Evolutionary conservation across 2,888 invertebrate species (phyloP).

Genomic region (Allacma fusca): DNA sequence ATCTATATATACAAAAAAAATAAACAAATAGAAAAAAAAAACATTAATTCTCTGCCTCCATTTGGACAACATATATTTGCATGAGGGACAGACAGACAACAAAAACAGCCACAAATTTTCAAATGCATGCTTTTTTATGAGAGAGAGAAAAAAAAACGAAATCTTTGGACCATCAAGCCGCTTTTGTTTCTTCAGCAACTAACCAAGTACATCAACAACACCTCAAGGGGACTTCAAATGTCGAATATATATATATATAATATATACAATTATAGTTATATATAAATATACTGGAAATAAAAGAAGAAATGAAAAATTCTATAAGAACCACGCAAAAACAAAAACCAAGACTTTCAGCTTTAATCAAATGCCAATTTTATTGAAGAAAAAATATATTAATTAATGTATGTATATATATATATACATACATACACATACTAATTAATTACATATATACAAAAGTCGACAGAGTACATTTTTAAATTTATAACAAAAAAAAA

Average conservation of each 20-base stretch:
- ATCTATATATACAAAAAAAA: background rate
- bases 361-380: conserved; percentile 9
- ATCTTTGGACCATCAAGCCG: conserved; percentile 8
- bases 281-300: no score
- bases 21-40: background rate
- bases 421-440: background rate
- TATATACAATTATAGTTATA: no score
- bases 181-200: background rate
- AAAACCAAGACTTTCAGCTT: conserved; percentile 14
- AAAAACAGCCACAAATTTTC: conserved; percentile 3
- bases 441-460: no score
- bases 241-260: no score
- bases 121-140: conserved; percentile 14
- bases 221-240: no score
- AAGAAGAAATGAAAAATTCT: background rate
- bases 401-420: no score
- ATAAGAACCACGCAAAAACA: background rate
- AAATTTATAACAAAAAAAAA: no score
- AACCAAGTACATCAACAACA: background rate
- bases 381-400: background rate
- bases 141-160: background rate
- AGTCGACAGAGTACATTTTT: no score
- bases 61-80: conserved; percentile 5
- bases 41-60: conserved; percentile 1
- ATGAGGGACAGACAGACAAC: background rate